Percentiles rank a stretch among this genome's conserved stretches.
Conservation (phyloP, 2,888 invertebrate genomes). For the Agrotis exclamationis region DNA sequence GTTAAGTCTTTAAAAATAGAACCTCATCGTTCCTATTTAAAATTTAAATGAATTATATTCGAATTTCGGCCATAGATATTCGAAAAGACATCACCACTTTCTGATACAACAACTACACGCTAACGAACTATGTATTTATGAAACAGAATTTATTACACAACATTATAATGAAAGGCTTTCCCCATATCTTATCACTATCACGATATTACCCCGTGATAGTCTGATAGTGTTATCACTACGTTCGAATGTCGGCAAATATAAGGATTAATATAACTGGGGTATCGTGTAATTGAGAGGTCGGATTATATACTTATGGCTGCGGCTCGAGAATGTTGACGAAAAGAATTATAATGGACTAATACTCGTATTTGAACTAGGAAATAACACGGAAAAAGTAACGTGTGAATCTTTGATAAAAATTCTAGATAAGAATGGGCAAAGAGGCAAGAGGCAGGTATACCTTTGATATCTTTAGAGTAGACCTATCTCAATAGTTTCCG, state of each 20-base stretch:
- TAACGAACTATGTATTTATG: slow-evolving; percentile 5
- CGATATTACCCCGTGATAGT: slow-evolving; percentile 41
- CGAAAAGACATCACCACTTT: neutral
- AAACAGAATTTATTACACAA: slow-evolving; percentile 29
- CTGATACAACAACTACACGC: neutral
- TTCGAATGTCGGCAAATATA: slow-evolving; percentile 48
- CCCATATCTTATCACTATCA: slow-evolving; percentile 51
- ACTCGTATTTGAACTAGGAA: slow-evolving; percentile 12
- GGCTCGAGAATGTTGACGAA: slow-evolving; percentile 35
- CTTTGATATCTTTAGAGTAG: too few relatives aligned
- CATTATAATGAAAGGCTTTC: slow-evolving; percentile 49
- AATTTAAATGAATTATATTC: too few relatives aligned
- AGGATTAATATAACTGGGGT: slow-evolving; percentile 59
- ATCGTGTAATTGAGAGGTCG: slow-evolving; percentile 49
- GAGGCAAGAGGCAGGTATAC: too few relatives aligned
- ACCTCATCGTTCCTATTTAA: too few relatives aligned
- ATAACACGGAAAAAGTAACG: slow-evolving; percentile 7
- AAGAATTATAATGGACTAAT: slow-evolving; percentile 21
- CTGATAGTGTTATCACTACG: slow-evolving; percentile 34
- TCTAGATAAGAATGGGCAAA: slow-evolving; percentile 3
- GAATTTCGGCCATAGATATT: too few relatives aligned
- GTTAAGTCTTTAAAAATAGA: too few relatives aligned
- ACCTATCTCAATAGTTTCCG: too few relatives aligned
- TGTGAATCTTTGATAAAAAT: neutral
- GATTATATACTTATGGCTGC: slow-evolving; percentile 28